These are phyloP conservation scores for Tokudaia tokunoshimensis DNA, from an alignment of 2,797 vertebrate genomes.

Conservation along the genomic window DNA sequence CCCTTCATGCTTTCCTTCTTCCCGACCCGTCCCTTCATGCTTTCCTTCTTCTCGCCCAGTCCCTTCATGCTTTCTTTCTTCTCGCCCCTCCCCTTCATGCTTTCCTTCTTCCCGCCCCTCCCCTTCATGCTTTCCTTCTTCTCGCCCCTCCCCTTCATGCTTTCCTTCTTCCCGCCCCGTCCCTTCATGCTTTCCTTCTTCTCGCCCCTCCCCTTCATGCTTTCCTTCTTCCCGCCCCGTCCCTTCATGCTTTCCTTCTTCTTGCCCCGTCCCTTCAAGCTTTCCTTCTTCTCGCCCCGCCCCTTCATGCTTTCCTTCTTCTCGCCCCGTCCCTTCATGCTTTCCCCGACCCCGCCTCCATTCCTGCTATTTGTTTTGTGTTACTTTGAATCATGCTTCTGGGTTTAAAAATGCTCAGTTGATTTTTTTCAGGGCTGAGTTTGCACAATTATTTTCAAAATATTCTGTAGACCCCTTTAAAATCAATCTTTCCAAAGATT, in stretches of 20 bases:
- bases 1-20: not conserved
- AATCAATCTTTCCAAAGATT: conserved; percentile 39
- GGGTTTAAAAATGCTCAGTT: not conserved
- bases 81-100: too few species aligned
- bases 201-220: too few species aligned
- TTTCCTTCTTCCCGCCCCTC: not conserved
- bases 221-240: too few species aligned
- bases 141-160: too few species aligned
- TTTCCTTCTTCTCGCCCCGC: not conserved
- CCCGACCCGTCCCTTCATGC: too few species aligned
- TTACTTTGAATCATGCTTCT: conserved; percentile 18
- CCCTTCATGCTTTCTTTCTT: not conserved
- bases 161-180: not conserved
- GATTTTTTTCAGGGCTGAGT: not conserved
- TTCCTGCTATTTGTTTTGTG: conserved; percentile 47
- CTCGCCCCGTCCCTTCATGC: too few species aligned
- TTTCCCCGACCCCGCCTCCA: not conserved
- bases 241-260: not conserved
- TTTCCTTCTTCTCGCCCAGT: too few species aligned
- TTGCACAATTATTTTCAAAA: not conserved
- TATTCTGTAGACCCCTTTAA: not conserved
- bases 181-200: not conserved
- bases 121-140: not conserved
- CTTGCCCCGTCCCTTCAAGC: not conserved
- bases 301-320: too few species aligned